These are phyloP conservation scores for Etheostoma cragini DNA, from an alignment of 2,113 vertebrate genomes.

Conservation along the genomic window DNA sequence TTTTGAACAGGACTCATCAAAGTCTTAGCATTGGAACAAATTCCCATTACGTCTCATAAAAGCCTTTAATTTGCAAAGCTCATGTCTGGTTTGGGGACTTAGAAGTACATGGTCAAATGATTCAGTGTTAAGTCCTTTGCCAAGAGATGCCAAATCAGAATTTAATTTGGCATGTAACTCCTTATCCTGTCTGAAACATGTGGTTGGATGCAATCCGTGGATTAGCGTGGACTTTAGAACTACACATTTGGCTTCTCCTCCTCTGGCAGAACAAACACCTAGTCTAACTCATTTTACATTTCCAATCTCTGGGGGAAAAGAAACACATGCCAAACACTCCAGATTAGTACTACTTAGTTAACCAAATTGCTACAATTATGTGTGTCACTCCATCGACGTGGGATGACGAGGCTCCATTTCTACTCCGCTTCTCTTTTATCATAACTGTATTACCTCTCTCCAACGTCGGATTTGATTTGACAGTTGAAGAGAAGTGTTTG, in stretches of 20 bases:
- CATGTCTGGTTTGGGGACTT: slow-evolving; percentile 81
- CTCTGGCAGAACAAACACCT: slow-evolving; percentile 68
- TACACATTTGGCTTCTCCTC: slow-evolving; percentile 66
- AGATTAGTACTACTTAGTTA: slow-evolving; percentile 76
- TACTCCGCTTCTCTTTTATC: slow-evolving; percentile 19
- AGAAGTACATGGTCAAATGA: slow-evolving; percentile 81
- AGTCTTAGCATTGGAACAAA: slow-evolving; percentile 75
- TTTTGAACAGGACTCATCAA: slow-evolving; percentile 80
- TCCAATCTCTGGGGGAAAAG: slow-evolving; percentile 66
- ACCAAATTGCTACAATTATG: slow-evolving; percentile 76
- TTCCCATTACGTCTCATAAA: slow-evolving; percentile 79
- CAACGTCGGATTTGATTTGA: slow-evolving; percentile 28
- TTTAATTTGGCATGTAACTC: slow-evolving; percentile 80
- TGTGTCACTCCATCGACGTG: slow-evolving; percentile 60
- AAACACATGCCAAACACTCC: slow-evolving; percentile 54
- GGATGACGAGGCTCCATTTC: slow-evolving; percentile 34
- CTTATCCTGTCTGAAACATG: slow-evolving; percentile 80
- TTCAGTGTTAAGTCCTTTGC: slow-evolving; percentile 73
- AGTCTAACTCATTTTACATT: slow-evolving; percentile 68
- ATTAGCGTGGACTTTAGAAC: slow-evolving; percentile 80
- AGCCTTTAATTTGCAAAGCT: slow-evolving; percentile 82
- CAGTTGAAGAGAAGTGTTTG: slow-evolving; percentile 15
- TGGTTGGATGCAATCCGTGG: slow-evolving; percentile 80
- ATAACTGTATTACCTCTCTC: slow-evolving; percentile 25
- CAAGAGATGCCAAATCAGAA: slow-evolving; percentile 77